phyloP scores from a whole-genome alignment of 2,113 vertebrate species.

The Bambusicola thoracicus region DNA sequence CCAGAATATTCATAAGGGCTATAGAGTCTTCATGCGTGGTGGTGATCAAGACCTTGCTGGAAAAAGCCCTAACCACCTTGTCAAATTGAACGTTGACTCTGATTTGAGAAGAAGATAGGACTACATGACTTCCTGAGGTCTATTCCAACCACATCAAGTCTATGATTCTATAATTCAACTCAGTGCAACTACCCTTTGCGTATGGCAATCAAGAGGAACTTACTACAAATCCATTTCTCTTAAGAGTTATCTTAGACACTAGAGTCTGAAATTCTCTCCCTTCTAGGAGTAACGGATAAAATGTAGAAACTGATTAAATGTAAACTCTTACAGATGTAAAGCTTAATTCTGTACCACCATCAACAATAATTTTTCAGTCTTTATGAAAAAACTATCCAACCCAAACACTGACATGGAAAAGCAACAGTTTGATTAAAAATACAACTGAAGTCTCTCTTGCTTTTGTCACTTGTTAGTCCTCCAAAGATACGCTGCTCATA shows the following conservation, averaged over 20 bases:
- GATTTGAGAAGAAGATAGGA: not conserved
- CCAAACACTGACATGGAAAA: not conserved
- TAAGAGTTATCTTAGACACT: not conserved
- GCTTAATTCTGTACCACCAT: not conserved
- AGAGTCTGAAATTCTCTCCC: not conserved
- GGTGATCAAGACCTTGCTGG: not conserved
- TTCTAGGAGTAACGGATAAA: not conserved
- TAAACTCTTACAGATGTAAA: not conserved
- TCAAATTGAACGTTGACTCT: not conserved
- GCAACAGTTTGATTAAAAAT: not conserved
- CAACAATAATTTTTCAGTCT: not conserved
- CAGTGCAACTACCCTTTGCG: not conserved
- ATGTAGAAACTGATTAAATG: not conserved
- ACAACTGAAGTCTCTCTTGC: not conserved
- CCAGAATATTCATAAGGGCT: not conserved
- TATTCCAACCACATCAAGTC: not conserved
- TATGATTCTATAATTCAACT: not conserved
- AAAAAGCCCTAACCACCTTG: not conserved
- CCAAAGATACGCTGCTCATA: not conserved
- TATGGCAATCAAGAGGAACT: not conserved
- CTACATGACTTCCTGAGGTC: not conserved
- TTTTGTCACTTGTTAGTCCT: not conserved
- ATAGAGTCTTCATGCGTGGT: not conserved
- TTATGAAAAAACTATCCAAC: not conserved
- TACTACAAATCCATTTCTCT: not conserved